A percentile compares a stretch with the other conserved stretches of the same genome.
These are phyloP conservation scores for Rhopalosiphum maidis DNA, from an alignment of 1,140 invertebrate genomes.

Conservation along the genomic window DNA sequence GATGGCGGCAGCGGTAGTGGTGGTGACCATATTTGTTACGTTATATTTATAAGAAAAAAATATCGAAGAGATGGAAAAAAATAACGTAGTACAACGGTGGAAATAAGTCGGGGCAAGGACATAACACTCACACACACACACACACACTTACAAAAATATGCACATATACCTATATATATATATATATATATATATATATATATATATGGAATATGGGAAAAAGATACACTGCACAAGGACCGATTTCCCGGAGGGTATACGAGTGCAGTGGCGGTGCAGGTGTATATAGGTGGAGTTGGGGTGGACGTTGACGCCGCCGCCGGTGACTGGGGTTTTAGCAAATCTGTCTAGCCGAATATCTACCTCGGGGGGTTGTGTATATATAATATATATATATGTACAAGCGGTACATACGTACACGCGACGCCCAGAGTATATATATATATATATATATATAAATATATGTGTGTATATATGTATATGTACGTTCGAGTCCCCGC, in stretches of 20 bases:
- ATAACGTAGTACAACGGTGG: neutral
- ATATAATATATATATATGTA: neutral
- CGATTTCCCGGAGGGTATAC: neutral
- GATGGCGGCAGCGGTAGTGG: neutral
- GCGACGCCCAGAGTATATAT: too few relatives aligned
- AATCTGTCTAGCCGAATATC: slow-evolving; percentile 45
- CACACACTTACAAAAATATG: too few relatives aligned
- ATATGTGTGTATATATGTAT: neutral
- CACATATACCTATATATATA: too few relatives aligned
- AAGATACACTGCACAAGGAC: neutral
- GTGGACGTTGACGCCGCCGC: neutral
- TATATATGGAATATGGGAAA: neutral
- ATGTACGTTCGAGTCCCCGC: neutral
- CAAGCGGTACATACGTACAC: neutral
- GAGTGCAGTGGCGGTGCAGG: neutral
- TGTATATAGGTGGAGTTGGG: neutral
- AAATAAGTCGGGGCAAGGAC: neutral
- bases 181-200: too few relatives aligned
- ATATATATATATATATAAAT: too few relatives aligned
- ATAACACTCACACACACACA: neutral
- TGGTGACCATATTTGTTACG: neutral
- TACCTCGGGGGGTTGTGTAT: neutral
- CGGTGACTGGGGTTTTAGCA: slow-evolving; percentile 29
- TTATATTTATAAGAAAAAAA: neutral
- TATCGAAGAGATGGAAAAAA: neutral